Conservation (phyloP, 30 jellyfish, hydroid and myxozoan genomes). For the Aurelia aurita complex sp. Pacific region DNA sequence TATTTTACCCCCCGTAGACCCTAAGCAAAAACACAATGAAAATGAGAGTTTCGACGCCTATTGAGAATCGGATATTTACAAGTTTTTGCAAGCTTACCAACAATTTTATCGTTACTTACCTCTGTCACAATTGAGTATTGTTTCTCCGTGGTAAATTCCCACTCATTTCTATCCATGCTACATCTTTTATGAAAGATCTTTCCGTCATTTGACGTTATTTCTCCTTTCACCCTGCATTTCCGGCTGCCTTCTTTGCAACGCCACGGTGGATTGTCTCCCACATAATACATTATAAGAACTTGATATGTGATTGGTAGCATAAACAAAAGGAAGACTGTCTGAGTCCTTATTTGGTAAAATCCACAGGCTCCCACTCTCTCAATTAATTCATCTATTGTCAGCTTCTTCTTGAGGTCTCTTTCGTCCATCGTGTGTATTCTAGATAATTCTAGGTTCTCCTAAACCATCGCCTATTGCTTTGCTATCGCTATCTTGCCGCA, state of each 20-base stretch:
- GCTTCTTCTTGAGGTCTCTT: constrained; percentile 1
- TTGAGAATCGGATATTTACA: too few species aligned
- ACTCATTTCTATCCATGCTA: constrained; percentile 54
- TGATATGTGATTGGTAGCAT: constrained; percentile 75
- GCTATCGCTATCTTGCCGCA: too few species aligned
- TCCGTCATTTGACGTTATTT: constrained; percentile 48
- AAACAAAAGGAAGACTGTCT: constrained; percentile 55
- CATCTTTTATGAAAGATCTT: constrained; percentile 45
- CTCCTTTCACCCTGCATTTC: constrained; percentile 17
- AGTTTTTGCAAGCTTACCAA: too few species aligned
- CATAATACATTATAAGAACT: constrained; percentile 78
- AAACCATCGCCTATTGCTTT: too few species aligned
- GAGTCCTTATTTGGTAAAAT: constrained; percentile 67
- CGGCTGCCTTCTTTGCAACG: constrained; percentile 65
- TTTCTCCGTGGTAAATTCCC: constrained; percentile 69
- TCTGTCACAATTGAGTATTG: constrained; percentile 76
- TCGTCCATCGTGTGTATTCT: background rate
- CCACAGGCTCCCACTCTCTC: constrained; percentile 88
- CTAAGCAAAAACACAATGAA: too few species aligned
- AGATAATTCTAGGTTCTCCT: too few species aligned
- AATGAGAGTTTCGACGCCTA: too few species aligned
- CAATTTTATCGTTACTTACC: constrained; percentile 18
- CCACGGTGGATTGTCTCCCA: constrained; percentile 87
- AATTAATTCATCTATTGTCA: constrained; percentile 41
- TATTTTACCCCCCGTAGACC: too few species aligned